Percentiles rank a stretch among this genome's conserved stretches.
Evolutionary conservation across 2,888 invertebrate species (phyloP).

Genomic region (Leptinotarsa haldemani): DNA sequence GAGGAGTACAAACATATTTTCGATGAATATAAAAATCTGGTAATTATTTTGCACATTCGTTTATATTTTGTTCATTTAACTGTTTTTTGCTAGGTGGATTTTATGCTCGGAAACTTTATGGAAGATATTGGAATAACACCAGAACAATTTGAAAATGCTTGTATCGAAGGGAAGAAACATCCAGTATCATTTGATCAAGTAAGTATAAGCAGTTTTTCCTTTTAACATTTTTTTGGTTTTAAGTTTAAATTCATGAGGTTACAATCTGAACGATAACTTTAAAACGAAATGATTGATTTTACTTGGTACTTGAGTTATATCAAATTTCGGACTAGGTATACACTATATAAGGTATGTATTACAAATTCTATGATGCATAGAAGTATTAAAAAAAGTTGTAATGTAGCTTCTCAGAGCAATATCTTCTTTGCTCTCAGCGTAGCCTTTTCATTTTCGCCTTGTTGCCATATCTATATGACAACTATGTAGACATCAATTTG

Average conservation of each 20-base stretch:
- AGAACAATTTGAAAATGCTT: constrained; percentile 88
- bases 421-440: too few species aligned
- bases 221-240: not conserved
- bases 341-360: too few species aligned
- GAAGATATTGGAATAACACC: constrained; percentile 90
- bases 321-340: too few species aligned
- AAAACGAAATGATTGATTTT: too few species aligned
- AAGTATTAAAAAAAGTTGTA: too few species aligned
- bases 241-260: not conserved
- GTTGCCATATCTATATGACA: too few species aligned
- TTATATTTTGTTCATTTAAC: constrained; percentile 14
- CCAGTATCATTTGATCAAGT: constrained; percentile 71
- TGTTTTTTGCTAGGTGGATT: constrained; percentile 77
- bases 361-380: too few species aligned
- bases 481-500: too few species aligned
- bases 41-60: constrained; percentile 60
- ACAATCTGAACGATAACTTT: not conserved
- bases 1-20: constrained; percentile 80
- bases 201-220: constrained; percentile 40
- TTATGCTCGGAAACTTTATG: constrained; percentile 91
- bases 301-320: too few species aligned
- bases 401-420: too few species aligned
- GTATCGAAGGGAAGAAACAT: constrained; percentile 68
- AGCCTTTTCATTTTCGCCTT: too few species aligned
- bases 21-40: constrained; percentile 89